phyloP scores from a whole-genome alignment of 2,888 invertebrate genomes.

The Heteropelma amictum region DNA sequence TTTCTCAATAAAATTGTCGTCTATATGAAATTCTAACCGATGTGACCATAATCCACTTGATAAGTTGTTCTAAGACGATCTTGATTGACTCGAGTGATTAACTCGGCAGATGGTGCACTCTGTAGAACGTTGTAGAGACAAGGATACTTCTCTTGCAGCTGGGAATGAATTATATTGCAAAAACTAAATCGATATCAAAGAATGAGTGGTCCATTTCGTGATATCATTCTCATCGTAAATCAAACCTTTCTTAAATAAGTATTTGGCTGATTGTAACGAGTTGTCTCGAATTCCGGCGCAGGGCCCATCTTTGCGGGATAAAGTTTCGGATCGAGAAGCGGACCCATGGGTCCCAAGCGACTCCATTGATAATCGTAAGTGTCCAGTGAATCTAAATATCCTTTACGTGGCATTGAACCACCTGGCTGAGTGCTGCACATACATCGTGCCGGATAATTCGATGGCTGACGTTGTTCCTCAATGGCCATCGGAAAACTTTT shows the following conservation, averaged over 20 bases:
- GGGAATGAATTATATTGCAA: constrained; percentile 49
- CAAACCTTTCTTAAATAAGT: constrained; percentile 82
- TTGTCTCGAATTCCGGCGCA: constrained; percentile 80
- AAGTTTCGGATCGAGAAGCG: constrained; percentile 82
- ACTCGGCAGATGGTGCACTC: constrained; percentile 80
- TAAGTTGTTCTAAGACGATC: constrained; percentile 81
- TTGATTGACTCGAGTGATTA: constrained; percentile 81
- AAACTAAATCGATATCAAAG: too few relatives aligned
- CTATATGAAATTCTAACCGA: constrained; percentile 73
- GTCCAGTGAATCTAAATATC: constrained; percentile 49
- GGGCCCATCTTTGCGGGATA: constrained; percentile 81
- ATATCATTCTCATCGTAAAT: background rate
- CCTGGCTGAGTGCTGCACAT: constrained; percentile 50
- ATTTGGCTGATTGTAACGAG: constrained; percentile 81
- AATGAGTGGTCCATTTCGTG: too few relatives aligned
- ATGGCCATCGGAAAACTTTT: constrained; percentile 58
- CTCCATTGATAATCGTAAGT: constrained; percentile 73
- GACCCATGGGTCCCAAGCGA: constrained; percentile 81
- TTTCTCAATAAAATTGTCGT: too few relatives aligned
- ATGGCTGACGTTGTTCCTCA: background rate
- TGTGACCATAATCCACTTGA: constrained; percentile 81
- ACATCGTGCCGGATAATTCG: constrained; percentile 25
- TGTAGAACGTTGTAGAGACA: constrained; percentile 83
- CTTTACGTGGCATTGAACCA: constrained; percentile 21
- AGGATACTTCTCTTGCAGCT: constrained; percentile 83